A percentile compares a stretch with the other conserved stretches of the same genome.
Evolutionary conservation across 2,797 vertebrate species (phyloP).

Genomic region (Sarcoramphus papa): DNA sequence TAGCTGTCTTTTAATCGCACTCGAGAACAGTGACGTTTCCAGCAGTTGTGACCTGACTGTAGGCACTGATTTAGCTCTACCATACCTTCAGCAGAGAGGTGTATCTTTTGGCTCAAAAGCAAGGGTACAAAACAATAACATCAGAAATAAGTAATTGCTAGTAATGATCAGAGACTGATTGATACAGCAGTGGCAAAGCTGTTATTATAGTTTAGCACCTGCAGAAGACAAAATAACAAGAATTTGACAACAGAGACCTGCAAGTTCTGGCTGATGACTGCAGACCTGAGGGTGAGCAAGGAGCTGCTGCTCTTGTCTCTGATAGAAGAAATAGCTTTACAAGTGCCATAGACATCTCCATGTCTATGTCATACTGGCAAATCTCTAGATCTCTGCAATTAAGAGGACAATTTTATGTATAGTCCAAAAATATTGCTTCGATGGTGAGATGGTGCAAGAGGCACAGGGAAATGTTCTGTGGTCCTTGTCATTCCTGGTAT

Average conservation of each 20-base stretch:
- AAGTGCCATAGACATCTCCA: background rate
- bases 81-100: background rate
- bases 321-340: background rate
- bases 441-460: background rate
- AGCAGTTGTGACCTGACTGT: background rate
- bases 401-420: background rate
- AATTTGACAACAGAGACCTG: background rate
- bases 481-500: background rate
- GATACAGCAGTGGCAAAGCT: background rate
- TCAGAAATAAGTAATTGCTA: background rate
- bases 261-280: background rate
- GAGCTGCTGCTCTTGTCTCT: background rate
- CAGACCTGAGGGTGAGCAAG: background rate
- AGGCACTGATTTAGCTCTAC: background rate
- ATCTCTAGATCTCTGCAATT: background rate
- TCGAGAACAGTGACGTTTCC: background rate
- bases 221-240: background rate
- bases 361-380: background rate
- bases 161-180: background rate
- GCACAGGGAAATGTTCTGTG: background rate
- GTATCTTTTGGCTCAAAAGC: background rate
- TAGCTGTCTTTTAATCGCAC: background rate
- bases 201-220: background rate
- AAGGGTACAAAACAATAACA: background rate
- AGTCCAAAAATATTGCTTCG: background rate